Percentiles rank a stretch among this genome's conserved stretches.
Conservation (phyloP, 2,797 vertebrate species). For the Hemibagrus guttatus region DNA sequence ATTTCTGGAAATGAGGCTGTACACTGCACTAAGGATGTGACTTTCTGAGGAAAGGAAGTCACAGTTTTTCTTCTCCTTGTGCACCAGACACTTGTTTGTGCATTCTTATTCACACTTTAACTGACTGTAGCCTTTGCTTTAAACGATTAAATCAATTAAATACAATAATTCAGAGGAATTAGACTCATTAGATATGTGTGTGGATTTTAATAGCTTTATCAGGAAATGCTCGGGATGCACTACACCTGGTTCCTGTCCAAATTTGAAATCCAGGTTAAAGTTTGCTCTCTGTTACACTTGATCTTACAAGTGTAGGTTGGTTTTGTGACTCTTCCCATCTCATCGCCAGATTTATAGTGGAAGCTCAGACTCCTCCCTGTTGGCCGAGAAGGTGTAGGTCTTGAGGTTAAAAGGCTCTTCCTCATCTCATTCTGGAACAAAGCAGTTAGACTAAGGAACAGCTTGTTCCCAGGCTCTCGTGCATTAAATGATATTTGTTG, state of each 20-base stretch:
- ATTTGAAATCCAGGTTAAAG: neutral
- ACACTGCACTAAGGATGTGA: neutral
- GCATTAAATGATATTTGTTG: slow-evolving; percentile 22
- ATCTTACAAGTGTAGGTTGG: neutral
- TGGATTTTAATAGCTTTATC: neutral
- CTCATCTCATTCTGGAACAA: slow-evolving; percentile 6
- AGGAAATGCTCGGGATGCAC: neutral
- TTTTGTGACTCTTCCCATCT: slow-evolving; percentile 2
- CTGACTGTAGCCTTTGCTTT: neutral
- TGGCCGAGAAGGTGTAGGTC: slow-evolving; percentile 22
- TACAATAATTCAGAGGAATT: neutral
- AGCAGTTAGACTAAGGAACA: slow-evolving; percentile 13
- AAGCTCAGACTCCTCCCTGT: neutral
- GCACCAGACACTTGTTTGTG: neutral
- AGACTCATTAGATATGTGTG: neutral
- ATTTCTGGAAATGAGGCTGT: neutral
- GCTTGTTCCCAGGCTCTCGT: slow-evolving; percentile 28
- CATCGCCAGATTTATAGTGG: neutral
- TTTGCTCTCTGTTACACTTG: neutral
- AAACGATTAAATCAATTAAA: neutral
- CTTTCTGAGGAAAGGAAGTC: neutral
- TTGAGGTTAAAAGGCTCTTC: slow-evolving; percentile 33
- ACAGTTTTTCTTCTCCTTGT: neutral
- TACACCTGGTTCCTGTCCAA: neutral
- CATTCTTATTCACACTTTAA: neutral